Base-by-base conservation (phyloP, 2,113 vertebrate genomes). In the Oryctolagus cuniculus region DNA sequence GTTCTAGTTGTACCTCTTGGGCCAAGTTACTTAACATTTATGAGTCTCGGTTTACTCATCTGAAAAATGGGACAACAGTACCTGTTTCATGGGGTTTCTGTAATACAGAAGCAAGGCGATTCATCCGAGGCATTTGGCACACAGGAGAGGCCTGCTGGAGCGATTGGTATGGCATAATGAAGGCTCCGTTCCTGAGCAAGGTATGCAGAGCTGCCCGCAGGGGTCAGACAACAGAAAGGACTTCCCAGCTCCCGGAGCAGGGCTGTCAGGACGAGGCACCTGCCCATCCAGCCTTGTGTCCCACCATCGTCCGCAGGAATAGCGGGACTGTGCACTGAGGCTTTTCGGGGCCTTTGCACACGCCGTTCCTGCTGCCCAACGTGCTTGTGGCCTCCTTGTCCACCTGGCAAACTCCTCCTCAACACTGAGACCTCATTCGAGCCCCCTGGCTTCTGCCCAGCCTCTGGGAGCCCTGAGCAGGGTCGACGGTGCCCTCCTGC, bases 1-100 rank as follows among this genome's bases (percentile, higher is more conserved):
- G 49, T 44, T 83, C 58, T 83, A 67, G 78, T 25, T 75, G n/a
- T 80, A 25, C 81, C 29, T 85, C 72, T 29, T 49, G 51, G 36
- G 87, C 44, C 67, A 90, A 87, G 72, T 81, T 69, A 75, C 27
- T 90, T 88, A 79, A 34, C 73, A 78, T 64, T 27, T 16, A n/a
- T 6, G 34, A 92, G 44, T 34, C 69, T 94, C 63, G 22, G n/a
- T 63, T 83, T 83, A 82, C 25, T 58, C 34, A 36, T 70, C 34
- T 34, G 27, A 85, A 73, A 80, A 84, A 87, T 8, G 55, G 78
- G 31, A 53, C 58, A 73, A 34, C 6, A 58, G 67, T 1, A 29
- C 9, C 22, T 66, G 27, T 16, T 67, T 92, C 34, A 5, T 9
- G 24, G 49, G n/a, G 66, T 53, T 73, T 67, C 3, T 84, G 16